Percentiles rank a stretch among this genome's conserved stretches.
Evolutionary conservation across 2,113 vertebrate genomes (phyloP).

Genomic region (Sminthopsis crassicaudata): DNA sequence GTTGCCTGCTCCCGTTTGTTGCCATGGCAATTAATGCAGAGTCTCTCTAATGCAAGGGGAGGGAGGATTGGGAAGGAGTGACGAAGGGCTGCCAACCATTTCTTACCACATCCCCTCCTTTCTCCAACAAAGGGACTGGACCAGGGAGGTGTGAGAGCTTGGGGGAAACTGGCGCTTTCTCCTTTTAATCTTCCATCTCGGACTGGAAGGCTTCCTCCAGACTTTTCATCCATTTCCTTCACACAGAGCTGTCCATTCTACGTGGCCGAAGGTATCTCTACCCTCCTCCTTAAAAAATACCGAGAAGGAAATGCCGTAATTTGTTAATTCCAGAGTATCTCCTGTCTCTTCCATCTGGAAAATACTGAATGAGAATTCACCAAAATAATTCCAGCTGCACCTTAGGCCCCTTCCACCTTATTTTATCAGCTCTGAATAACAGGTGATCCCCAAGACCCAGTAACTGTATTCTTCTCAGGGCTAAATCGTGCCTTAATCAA

Average conservation of each 20-base stretch:
- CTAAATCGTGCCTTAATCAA: neutral
- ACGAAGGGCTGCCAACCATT: neutral
- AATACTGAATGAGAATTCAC: slow-evolving; percentile 1
- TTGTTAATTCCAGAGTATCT: neutral
- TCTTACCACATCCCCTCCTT: neutral
- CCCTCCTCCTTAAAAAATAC: neutral
- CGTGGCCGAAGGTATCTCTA: neutral
- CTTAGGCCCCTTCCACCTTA: neutral
- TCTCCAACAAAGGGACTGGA: neutral
- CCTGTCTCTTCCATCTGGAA: neutral
- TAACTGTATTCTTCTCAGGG: neutral
- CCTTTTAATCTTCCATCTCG: neutral
- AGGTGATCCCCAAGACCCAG: slow-evolving; percentile 5
- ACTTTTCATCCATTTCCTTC: neutral
- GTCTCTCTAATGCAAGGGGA: slow-evolving; percentile 8
- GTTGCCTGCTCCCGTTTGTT: slow-evolving; percentile 72
- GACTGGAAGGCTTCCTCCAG: neutral
- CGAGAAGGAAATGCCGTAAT: neutral
- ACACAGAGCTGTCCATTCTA: slow-evolving; percentile 4
- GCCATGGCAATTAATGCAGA: slow-evolving; percentile 74
- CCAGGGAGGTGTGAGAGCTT: neutral
- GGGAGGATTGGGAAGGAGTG: neutral
- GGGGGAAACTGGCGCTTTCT: neutral
- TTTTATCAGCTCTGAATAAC: neutral
- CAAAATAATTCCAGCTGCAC: neutral